Percentiles rank a stretch among this genome's conserved stretches.
Evolutionary conservation across 2,113 vertebrate species (phyloP).

Genomic region (Tachycineta bicolor): DNA sequence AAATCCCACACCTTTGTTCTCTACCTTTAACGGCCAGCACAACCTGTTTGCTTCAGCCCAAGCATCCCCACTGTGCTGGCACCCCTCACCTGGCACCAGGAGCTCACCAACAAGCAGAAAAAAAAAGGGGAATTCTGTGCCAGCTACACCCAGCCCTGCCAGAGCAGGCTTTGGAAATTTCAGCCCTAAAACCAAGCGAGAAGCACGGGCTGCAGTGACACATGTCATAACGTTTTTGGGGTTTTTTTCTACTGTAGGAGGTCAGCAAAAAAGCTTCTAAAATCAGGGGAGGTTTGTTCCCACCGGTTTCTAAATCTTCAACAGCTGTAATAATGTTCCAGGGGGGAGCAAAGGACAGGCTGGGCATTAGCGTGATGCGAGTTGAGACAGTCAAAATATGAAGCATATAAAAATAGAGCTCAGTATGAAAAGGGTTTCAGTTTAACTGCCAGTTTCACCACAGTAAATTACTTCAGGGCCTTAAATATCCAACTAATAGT

Average conservation of each 20-base stretch:
- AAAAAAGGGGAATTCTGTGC: neutral
- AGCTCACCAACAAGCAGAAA: rapidly evolving
- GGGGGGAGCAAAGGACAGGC: constrained; percentile 1
- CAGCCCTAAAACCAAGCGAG: neutral
- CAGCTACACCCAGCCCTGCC: neutral
- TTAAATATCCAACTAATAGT: neutral
- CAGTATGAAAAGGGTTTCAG: neutral
- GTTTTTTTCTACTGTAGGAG: neutral
- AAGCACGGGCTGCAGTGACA: neutral
- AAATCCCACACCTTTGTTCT: neutral
- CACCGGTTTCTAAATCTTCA: constrained; percentile 44
- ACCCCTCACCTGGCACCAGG: neutral
- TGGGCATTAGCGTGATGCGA: neutral
- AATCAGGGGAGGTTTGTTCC: constrained; percentile 19
- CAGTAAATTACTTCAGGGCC: neutral
- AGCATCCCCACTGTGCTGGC: neutral
- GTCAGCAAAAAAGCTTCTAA: constrained; percentile 18
- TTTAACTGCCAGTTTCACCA: neutral
- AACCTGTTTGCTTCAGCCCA: neutral
- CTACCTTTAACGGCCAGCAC: too few relatives aligned
- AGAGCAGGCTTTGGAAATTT: neutral
- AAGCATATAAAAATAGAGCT: constrained; percentile 31
- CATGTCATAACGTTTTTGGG: neutral
- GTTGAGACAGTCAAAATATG: constrained; percentile 5
- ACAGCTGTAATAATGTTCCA: constrained; percentile 36